These are phyloP conservation scores for Psilopsiagon aurifrons DNA, from an alignment of 2,113 vertebrate species.

Conservation along the genomic window DNA sequence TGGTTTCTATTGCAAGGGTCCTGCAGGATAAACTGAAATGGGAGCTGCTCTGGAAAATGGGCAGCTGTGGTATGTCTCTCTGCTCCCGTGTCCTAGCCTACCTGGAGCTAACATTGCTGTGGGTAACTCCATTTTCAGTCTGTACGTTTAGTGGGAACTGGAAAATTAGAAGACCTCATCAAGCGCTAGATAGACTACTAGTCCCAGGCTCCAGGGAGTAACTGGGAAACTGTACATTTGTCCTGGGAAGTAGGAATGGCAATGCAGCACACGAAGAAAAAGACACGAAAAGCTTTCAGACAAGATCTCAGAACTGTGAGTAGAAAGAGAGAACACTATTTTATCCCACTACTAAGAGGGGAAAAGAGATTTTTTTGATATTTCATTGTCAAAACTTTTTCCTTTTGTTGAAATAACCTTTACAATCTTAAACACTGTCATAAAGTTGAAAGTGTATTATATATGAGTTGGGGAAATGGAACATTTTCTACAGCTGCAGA, in stretches of 20 bases:
- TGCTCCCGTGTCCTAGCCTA: not conserved
- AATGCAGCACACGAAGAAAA: not conserved
- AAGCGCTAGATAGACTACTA: not conserved
- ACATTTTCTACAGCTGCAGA: not conserved
- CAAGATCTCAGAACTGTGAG: not conserved
- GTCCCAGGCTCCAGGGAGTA: not conserved
- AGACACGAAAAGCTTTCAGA: not conserved
- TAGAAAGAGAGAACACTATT: not conserved
- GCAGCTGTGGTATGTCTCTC: not conserved
- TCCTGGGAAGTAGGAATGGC: not conserved
- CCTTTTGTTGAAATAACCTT: not conserved
- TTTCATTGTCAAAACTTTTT: not conserved
- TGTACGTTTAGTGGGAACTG: not conserved
- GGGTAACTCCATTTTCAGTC: not conserved
- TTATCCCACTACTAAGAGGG: not conserved
- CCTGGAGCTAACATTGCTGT: not conserved
- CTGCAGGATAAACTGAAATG: not conserved
- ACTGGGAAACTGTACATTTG: not conserved
- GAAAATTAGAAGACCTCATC: not conserved
- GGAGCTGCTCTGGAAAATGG: not conserved
- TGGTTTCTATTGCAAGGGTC: not conserved
- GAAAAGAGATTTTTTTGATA: not conserved
- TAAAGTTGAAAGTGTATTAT: not conserved
- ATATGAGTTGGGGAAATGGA: not conserved
- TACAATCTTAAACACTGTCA: not conserved